Evolutionary conservation across 64 coral and sea anemone species (phyloP).

Genomic region (Dendrophyllia cribrosa): DNA sequence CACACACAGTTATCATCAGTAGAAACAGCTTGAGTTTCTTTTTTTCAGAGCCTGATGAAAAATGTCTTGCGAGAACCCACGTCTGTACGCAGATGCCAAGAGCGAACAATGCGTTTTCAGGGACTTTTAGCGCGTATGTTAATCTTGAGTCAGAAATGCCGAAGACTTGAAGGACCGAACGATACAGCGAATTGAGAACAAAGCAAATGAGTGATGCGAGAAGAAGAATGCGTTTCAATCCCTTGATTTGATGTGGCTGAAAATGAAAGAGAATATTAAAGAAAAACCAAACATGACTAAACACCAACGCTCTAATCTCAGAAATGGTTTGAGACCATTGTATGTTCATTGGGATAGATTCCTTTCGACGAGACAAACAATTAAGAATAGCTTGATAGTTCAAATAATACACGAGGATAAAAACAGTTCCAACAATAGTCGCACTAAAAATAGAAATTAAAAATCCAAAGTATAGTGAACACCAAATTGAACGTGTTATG

Average conservation of each 20-base stretch:
- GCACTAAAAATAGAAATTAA: background rate
- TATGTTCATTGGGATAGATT: background rate
- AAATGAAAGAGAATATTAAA: background rate
- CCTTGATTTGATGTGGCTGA: background rate
- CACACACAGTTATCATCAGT: too few species aligned
- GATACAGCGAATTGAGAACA: background rate
- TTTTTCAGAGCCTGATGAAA: background rate
- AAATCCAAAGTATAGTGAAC: background rate
- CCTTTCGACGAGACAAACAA: background rate
- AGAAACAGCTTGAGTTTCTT: background rate
- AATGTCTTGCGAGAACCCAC: background rate
- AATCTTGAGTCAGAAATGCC: background rate
- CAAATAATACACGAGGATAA: background rate
- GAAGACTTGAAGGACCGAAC: background rate
- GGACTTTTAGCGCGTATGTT: background rate
- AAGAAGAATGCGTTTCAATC: background rate
- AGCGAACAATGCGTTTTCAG: background rate
- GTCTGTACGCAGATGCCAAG: background rate
- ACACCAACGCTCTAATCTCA: background rate
- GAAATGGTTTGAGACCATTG: constrained; percentile 14
- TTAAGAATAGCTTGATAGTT: background rate
- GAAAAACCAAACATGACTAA: background rate
- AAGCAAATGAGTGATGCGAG: background rate
- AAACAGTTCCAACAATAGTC: background rate
- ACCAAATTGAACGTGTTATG: background rate